Evolutionary conservation across 2,113 vertebrate species (phyloP).

Genomic region (Trogon melanurus): DNA sequence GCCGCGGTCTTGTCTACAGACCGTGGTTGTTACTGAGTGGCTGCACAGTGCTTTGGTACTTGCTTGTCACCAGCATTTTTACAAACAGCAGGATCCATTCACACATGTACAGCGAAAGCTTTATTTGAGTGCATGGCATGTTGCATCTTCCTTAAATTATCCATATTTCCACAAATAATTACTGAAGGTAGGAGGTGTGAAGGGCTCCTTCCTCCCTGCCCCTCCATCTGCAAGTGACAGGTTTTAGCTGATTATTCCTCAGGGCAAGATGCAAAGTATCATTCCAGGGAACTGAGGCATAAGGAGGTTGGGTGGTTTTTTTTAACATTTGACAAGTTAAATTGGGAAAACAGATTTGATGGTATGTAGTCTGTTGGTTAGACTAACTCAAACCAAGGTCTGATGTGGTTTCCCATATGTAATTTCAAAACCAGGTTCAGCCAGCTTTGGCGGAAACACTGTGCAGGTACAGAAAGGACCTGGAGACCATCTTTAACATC

Average conservation of each 20-base stretch:
- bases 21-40: neutral
- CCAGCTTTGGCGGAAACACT: constrained; percentile 88
- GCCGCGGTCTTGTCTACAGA: neutral
- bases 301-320: neutral
- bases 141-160: neutral
- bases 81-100: neutral
- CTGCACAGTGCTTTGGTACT: neutral
- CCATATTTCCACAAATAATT: neutral
- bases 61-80: neutral
- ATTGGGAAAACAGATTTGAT: neutral
- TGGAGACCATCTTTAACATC: constrained; percentile 93
- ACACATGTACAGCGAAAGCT: neutral
- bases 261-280: neutral
- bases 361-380: neutral
- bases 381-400: neutral
- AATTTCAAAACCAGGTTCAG: constrained; percentile 78
- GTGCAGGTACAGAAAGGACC: constrained; percentile 90
- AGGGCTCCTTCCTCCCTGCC: neutral
- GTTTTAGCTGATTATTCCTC: neutral
- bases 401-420: neutral
- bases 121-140: neutral
- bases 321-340: neutral
- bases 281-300: neutral
- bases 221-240: neutral
- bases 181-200: neutral